phyloP scores from a whole-genome alignment of 1,140 invertebrate genomes.

The Ceratina japonica region DNA sequence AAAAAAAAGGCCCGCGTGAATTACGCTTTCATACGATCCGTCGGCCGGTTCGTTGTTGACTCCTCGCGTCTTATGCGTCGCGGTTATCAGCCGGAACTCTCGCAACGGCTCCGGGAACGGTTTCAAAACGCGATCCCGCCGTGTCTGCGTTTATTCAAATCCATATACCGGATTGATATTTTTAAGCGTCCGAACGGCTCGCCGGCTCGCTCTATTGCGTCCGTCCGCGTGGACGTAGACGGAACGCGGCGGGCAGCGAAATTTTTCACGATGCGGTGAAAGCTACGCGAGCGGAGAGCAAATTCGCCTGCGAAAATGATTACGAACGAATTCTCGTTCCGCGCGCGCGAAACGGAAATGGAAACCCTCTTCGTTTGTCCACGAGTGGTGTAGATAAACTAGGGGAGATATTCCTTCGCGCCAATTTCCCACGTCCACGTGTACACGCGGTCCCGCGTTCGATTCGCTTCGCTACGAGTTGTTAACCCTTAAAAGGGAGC shows the following conservation, averaged over 20 bases:
- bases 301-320: not conserved
- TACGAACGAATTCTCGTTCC: too few relatives aligned
- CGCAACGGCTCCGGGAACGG: not conserved
- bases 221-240: too few relatives aligned
- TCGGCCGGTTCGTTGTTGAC: not conserved
- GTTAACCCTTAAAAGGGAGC: too few relatives aligned
- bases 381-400: not conserved
- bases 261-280: conserved; percentile 26
- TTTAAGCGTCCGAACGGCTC: not conserved
- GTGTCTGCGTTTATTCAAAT: not conserved
- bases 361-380: too few relatives aligned
- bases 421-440: conserved; percentile 57
- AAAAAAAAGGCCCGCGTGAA: conserved; percentile 11
- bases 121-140: conserved; percentile 4
- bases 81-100: not conserved
- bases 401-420: conserved; percentile 49
- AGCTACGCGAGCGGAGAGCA: not conserved
- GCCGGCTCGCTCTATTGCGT: too few relatives aligned
- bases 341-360: too few relatives aligned
- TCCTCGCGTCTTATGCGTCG: not conserved
- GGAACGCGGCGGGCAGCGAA: not conserved
- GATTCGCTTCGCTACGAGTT: conserved; percentile 13
- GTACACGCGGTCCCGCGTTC: conserved; percentile 39
- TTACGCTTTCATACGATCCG: conserved; percentile 25
- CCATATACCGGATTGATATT: too few relatives aligned